Conservation (phyloP, 1,140 invertebrate species). For the Plutomurus gul region DNA sequence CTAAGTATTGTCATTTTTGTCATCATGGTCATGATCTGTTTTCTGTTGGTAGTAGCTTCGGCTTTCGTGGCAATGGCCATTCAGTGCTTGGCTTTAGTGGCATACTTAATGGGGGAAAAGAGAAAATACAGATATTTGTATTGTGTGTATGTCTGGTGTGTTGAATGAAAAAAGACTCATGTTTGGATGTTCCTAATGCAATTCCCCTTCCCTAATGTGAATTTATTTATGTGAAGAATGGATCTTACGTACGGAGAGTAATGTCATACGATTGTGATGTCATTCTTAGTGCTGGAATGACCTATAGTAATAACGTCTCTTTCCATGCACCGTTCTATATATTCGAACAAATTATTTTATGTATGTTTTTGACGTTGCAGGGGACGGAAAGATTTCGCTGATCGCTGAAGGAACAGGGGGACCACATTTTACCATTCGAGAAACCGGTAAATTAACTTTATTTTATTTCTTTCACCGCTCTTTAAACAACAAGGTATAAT, state of each 20-base stretch:
- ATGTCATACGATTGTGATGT: too few species aligned
- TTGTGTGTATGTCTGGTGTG: not conserved
- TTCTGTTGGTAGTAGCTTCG: not conserved
- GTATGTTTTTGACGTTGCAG: too few species aligned
- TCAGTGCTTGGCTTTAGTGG: not conserved
- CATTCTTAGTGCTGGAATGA: too few species aligned
- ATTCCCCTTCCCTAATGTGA: conserved; percentile 8
- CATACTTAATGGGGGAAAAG: not conserved
- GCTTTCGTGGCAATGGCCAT: not conserved
- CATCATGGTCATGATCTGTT: not conserved
- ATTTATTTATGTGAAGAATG: conserved; percentile 15
- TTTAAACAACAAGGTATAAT: too few species aligned
- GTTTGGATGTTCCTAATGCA: not conserved
- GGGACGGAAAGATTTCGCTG: conserved; percentile 51
- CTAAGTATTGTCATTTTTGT: too few species aligned
- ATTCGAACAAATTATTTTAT: too few species aligned
- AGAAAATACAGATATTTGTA: not conserved
- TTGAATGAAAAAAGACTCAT: too few species aligned
- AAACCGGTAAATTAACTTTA: too few species aligned
- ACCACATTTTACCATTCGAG: conserved; percentile 52
- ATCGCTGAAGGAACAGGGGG: conserved; percentile 54
- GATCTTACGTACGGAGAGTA: too few species aligned
- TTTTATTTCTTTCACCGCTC: too few species aligned
- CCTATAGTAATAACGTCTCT: too few species aligned
- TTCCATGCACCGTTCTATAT: too few species aligned